A percentile compares a stretch with the other conserved stretches of the same genome.
phyloP scores from a whole-genome alignment of 2,888 invertebrate species.

The Eupsilia transversa region DNA sequence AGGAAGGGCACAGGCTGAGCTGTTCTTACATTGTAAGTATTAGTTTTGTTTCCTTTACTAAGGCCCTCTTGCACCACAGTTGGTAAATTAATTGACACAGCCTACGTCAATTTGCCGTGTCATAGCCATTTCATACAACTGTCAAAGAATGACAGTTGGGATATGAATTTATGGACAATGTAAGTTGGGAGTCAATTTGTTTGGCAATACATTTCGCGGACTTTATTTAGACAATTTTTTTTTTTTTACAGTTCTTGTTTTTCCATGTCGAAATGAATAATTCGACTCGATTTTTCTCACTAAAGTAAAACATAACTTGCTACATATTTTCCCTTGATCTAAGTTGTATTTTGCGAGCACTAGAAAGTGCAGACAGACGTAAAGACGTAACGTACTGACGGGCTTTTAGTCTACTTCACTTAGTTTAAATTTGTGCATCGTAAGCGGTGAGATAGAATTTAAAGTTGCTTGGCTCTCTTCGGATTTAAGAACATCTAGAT shows the following conservation, averaged over 20 bases:
- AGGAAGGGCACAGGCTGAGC: conserved; percentile 92
- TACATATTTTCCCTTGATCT: not conserved
- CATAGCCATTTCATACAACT: not conserved
- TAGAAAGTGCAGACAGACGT: conserved; percentile 41
- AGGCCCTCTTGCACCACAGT: not conserved
- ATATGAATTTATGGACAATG: not conserved
- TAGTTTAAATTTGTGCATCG: conserved; percentile 43
- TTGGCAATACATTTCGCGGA: too few species aligned
- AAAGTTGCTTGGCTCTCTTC: conserved; percentile 14
- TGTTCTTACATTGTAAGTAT: conserved; percentile 92
- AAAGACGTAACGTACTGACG: conserved; percentile 17
- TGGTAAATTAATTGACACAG: not conserved
- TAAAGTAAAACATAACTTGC: not conserved
- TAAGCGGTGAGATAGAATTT: conserved; percentile 44
- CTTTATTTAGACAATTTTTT: too few species aligned
- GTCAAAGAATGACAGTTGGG: not conserved
- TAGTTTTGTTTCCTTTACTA: not conserved
- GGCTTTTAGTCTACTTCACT: conserved; percentile 23
- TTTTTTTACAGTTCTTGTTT: not conserved
- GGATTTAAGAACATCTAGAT: conserved; percentile 2
- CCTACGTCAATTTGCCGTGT: not conserved
- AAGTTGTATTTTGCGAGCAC: not conserved
- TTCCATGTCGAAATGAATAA: not conserved
- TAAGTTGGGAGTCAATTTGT: too few species aligned
- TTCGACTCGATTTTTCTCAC: not conserved